Base-by-base conservation (phyloP, 2,113 vertebrate genomes). In the Xenopus laevis region DNA sequence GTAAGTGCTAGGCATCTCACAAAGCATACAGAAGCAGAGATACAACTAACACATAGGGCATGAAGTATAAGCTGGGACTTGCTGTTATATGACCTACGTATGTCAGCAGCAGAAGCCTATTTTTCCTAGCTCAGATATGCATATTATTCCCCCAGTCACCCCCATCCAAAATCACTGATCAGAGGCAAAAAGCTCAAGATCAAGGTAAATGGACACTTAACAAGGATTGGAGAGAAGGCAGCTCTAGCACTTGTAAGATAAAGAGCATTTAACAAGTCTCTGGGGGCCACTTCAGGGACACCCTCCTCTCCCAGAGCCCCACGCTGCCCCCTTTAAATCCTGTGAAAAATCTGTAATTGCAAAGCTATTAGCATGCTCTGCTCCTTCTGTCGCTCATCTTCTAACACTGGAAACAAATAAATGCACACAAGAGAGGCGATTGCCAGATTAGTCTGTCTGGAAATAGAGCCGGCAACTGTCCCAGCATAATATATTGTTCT, bases 191-290 rank as follows among this genome's bases (percentile, higher is more conserved):
- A 86, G 83, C 83, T 81, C 80, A 81, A 86, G 87, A 86, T 77
- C 74, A 77, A 70, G 74, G 67, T 77, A 70, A 30, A 77, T 13
- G 58, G 62, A 57, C 79, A 86, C 91, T 92, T 92, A 92, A 91
- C 89, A 89, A 94, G 91, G 92, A 93, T 90, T 88, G 92, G 93
- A 93, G 92, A 91, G 94, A 94, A 95, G 94, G 95, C 93, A 94
- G 93, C 94, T 93, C 93, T 92, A 94, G 93, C 93, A 93, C 92
- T 96, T 96, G 93, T 94, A 60, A 77, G 74, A 77, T 93, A 86
- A 94, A 91, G 88, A 92, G 88, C 88, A 92, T 92, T 94, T 97
- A 98, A 96, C 95, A 97, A 97, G 95, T 93, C 95, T 92, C 95
- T 78, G 78, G 93, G 95, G 95, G 89, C 91, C 87, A 93, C 91